Percentiles rank a stretch among this genome's conserved stretches.
Conservation (phyloP, 37 sponge, comb jelly and placozoan genomes). For the Cliona cf. orientalis region DNA sequence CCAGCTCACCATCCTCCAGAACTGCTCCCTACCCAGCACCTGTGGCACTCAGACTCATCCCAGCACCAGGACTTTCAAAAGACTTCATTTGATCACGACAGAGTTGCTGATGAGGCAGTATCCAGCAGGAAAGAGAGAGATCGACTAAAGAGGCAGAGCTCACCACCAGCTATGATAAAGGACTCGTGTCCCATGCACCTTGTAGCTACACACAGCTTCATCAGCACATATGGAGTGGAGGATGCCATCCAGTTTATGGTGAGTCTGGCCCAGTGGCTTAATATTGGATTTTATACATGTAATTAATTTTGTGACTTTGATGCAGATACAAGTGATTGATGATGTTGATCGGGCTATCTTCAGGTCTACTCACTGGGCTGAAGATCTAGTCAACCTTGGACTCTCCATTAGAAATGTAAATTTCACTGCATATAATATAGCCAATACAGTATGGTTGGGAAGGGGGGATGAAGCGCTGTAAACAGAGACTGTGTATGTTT, state of each 20-base stretch:
- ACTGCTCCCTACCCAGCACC: too few relatives aligned
- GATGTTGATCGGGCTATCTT: conserved; percentile 17
- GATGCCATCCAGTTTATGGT: conserved; percentile 33
- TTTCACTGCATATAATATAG: too few relatives aligned
- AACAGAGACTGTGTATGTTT: too few relatives aligned
- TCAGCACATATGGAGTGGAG: conserved; percentile 7
- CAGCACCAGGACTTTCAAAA: too few relatives aligned
- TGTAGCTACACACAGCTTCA: conserved; percentile 31
- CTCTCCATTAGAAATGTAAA: conserved; percentile 31
- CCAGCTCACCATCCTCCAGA: too few relatives aligned
- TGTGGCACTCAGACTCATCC: too few relatives aligned
- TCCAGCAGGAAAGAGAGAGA: background rate
- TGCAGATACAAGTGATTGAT: conserved; percentile 27
- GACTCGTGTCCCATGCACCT: conserved; percentile 41
- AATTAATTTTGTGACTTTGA: background rate
- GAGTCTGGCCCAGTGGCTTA: background rate
- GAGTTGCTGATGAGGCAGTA: background rate
- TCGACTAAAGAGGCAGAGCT: background rate
- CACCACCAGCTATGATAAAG: too few relatives aligned
- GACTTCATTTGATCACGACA: too few relatives aligned
- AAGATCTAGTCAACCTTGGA: background rate
- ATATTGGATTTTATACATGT: background rate
- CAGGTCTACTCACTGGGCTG: background rate
- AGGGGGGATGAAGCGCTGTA: too few relatives aligned
- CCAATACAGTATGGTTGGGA: too few relatives aligned